Evolutionary conservation across 2,113 vertebrate genomes (phyloP).

Genomic region (Datnioides undecimradiatus): DNA sequence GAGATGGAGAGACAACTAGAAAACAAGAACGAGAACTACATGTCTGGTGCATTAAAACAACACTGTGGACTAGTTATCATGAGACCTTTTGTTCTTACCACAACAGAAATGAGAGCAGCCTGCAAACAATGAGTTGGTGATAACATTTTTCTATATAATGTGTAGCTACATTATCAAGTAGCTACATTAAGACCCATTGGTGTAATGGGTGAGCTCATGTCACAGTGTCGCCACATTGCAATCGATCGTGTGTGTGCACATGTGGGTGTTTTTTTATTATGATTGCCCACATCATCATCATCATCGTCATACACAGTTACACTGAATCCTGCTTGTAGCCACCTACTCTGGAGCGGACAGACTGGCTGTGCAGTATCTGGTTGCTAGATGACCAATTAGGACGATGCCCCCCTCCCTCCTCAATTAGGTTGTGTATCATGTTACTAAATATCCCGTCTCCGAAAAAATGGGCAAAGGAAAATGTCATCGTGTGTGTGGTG

Average conservation of each 20-base stretch:
- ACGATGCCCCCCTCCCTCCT: slow-evolving; percentile 17
- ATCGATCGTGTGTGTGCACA: slow-evolving; percentile 22
- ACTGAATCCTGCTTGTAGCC: slow-evolving; percentile 30
- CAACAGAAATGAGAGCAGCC: background rate
- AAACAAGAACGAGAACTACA: slow-evolving; percentile 1
- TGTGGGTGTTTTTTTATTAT: slow-evolving; percentile 47
- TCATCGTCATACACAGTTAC: slow-evolving; percentile 18
- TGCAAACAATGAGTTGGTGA: slow-evolving; percentile 13
- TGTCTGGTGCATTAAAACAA: background rate
- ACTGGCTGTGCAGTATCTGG: slow-evolving; percentile 40
- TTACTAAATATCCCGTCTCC: slow-evolving; percentile 42
- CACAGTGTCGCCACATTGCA: slow-evolving; percentile 31
- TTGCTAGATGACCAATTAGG: slow-evolving; percentile 41
- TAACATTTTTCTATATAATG: slow-evolving; percentile 5
- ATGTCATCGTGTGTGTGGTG: background rate
- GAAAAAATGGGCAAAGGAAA: slow-evolving; percentile 18
- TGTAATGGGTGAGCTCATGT: slow-evolving; percentile 36
- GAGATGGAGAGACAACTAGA: background rate
- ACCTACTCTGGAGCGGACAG: slow-evolving; percentile 5
- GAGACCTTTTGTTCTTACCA: background rate
- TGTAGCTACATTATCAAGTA: slow-evolving; percentile 8
- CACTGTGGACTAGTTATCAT: background rate
- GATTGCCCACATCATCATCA: slow-evolving; percentile 53
- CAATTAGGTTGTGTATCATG: slow-evolving; percentile 31
- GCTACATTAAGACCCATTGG: slow-evolving; percentile 12